Evolutionary conservation across 2,888 invertebrate genomes (phyloP).

Genomic region (Zeuzera pyrina): DNA sequence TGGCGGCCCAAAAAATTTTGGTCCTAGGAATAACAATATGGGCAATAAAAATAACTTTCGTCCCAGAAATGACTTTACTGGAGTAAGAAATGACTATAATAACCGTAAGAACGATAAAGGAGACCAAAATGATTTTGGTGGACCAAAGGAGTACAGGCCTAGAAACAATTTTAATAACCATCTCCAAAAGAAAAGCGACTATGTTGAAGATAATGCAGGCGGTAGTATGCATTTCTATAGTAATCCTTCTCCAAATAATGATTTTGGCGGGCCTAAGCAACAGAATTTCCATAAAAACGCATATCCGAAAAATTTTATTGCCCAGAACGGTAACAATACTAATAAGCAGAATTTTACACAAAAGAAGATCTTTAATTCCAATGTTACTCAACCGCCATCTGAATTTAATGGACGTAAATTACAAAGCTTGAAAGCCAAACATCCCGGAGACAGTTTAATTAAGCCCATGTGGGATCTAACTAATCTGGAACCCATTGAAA

Average conservation of each 20-base stretch:
- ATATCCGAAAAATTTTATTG: slow-evolving; percentile 53
- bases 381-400: slow-evolving; percentile 36
- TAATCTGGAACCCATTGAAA: slow-evolving; percentile 86
- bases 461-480: slow-evolving; percentile 89
- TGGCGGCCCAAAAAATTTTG: slow-evolving; percentile 66
- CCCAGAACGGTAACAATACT: slow-evolving; percentile 35
- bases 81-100: slow-evolving; percentile 56
- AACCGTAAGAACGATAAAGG: slow-evolving; percentile 51
- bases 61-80: slow-evolving; percentile 64
- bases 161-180: slow-evolving; percentile 57
- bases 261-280: slow-evolving; percentile 66
- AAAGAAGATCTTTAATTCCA: slow-evolving; percentile 52
- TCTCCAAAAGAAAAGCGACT: slow-evolving; percentile 45
- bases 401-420: slow-evolving; percentile 68
- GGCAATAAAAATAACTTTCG: slow-evolving; percentile 58
- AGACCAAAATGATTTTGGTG: slow-evolving; percentile 59
- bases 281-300: slow-evolving; percentile 51
- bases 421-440: slow-evolving; percentile 78
- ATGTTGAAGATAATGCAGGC: slow-evolving; percentile 47
- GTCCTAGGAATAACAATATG: slow-evolving; percentile 49
- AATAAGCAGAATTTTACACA: slow-evolving; percentile 46
- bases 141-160: slow-evolving; percentile 58
- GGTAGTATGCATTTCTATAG: slow-evolving; percentile 62
- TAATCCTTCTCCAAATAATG: slow-evolving; percentile 41
- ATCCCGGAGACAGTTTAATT: slow-evolving; percentile 79